phyloP scores from a whole-genome alignment of 2,888 invertebrate species.

The Cerastis rubricosa region DNA sequence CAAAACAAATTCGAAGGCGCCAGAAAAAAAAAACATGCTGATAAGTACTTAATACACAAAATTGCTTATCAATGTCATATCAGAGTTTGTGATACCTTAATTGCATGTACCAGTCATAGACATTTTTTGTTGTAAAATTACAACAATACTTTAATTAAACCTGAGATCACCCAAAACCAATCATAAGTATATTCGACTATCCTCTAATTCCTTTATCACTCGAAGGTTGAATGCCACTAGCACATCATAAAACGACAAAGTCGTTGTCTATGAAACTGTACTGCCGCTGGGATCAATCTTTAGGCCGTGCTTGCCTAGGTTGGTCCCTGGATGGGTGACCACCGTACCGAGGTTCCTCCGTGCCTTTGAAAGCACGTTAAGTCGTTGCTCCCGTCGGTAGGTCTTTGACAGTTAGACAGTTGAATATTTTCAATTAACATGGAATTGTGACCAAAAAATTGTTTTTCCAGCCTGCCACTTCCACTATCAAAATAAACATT shows the following conservation, averaged over 20 bases:
- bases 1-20: background rate
- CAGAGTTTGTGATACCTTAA: background rate
- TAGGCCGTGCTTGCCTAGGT: no score
- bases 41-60: background rate
- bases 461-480: background rate
- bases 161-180: background rate
- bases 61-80: conserved; percentile 12
- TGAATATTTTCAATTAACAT: no score
- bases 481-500: conserved; percentile 40
- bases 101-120: background rate
- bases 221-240: background rate
- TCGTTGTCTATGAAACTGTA: background rate
- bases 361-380: no score
- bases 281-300: no score
- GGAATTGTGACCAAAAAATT: background rate
- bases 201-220: background rate
- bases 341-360: no score
- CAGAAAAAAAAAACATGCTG: background rate
- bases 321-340: no score
- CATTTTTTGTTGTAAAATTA: conserved; percentile 4
- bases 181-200: background rate
- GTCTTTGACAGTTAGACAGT: no score
- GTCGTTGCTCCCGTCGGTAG: no score
- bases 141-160: background rate
- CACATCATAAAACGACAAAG: background rate